Evolutionary conservation across 2,113 vertebrate species (phyloP), one percentile per base, ranked within the genome.

Genomic region (Hemiprocne comata): DNA sequence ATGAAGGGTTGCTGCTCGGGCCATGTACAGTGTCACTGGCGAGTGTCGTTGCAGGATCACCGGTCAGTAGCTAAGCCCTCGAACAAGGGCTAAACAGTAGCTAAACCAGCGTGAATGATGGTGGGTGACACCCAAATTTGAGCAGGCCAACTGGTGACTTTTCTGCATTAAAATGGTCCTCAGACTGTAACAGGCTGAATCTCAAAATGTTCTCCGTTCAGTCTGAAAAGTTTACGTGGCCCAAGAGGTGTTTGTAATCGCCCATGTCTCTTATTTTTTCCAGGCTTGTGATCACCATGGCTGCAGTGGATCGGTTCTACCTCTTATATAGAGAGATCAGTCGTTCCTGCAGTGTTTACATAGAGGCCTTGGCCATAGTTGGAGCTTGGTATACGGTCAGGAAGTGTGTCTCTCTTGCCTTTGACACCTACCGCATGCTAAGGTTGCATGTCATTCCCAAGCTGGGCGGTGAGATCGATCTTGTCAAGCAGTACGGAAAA

Each of bases 241-340:
- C 36, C 36, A 28, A 51, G 65, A 78, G 5, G 38, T 1, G 8
- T 25, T 2, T 50, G 25, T 92, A 60, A 78, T 75, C 60, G 13
- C 16, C 26, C 15, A 1, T 70, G 17, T 64, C 14, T 60, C 21
- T 19, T 6, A 23, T 21, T 3, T 73, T 13, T 53, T 48, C 31
- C 74, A 98, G 98, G 90, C 64, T 65, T 48, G 13, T 53, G 36
- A 4, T 91, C 44, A 92, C 50, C 77, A 99, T 99, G 99, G 99
- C 99, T 89, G 98, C 99, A 0, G 99, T 99, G 40, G 99, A 99
- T 98, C 99, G 97, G 87, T 99, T 99, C 94, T 96, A 97, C 70
- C 96, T 99, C 38, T 87, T 99, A 94, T 99, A 98, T 90, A 97
- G 98, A 93, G 98, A 99, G 96, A 98, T 99, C 33, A 98, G 98